Conservation (phyloP, 2,888 invertebrate species). For the Reticulitermes lucifugus region DNA sequence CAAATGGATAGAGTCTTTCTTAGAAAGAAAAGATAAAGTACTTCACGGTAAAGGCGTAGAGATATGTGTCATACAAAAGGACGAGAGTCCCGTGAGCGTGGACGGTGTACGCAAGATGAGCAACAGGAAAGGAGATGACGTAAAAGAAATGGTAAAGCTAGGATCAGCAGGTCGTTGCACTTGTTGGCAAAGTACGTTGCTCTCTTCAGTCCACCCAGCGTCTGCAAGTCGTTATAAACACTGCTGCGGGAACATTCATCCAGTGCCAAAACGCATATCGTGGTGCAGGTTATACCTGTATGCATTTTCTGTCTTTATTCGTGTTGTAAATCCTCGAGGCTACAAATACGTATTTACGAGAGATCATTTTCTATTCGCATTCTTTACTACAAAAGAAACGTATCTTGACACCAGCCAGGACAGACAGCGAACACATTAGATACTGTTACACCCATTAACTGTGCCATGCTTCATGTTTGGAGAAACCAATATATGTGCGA, state of each 20-base stretch:
- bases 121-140: constrained; percentile 24
- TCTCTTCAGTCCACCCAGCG: constrained; percentile 24
- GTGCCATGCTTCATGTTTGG: neutral
- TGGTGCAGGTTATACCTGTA: neutral
- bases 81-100: neutral
- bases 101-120: constrained; percentile 10
- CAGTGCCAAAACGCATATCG: constrained; percentile 8
- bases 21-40: neutral
- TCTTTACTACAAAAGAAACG: neutral
- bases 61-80: neutral
- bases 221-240: constrained; percentile 12
- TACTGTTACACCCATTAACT: neutral
- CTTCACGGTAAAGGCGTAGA: neutral
- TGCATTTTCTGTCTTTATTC: neutral
- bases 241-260: neutral
- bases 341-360: neutral
- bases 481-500: neutral
- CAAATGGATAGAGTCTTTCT: too few relatives aligned
- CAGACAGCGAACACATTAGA: neutral
- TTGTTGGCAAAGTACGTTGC: constrained; percentile 45
- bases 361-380: neutral
- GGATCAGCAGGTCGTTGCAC: constrained; percentile 44
- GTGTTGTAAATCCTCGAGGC: neutral
- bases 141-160: constrained; percentile 15
- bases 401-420: neutral